Evolutionary conservation across 2,113 vertebrate species (phyloP).

Genomic region (Pterocles gutturalis): DNA sequence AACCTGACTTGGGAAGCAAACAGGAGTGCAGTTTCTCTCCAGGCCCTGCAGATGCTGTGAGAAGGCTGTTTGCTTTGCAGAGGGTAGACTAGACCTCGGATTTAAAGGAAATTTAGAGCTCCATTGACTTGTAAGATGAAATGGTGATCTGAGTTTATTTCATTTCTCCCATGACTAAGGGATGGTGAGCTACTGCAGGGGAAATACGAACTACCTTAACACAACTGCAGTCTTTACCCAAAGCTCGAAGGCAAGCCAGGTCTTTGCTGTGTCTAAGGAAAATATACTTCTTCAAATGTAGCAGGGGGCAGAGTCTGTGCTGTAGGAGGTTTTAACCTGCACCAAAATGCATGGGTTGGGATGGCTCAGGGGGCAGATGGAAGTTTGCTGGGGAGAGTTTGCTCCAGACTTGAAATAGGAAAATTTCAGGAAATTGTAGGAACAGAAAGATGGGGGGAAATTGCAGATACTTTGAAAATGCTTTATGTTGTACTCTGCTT

Average conservation of each 20-base stretch:
- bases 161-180: neutral
- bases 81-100: neutral
- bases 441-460: neutral
- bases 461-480: neutral
- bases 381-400: neutral
- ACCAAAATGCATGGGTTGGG: neutral
- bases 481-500: neutral
- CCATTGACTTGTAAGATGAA: constrained; percentile 57
- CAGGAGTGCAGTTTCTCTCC: neutral
- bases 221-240: neutral
- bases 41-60: neutral
- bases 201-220: neutral
- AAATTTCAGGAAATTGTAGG: neutral
- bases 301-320: neutral
- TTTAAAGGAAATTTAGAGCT: constrained; percentile 72
- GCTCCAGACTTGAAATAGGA: neutral
- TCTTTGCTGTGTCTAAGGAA: neutral
- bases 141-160: constrained; percentile 41
- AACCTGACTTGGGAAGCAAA: neutral
- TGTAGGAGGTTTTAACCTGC: neutral
- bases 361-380: neutral
- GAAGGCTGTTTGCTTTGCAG: neutral
- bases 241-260: neutral
- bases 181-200: neutral
- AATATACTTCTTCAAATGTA: neutral